Percentiles rank a stretch among this genome's conserved stretches.
These are phyloP conservation scores for Microtus montanus DNA, from an alignment of 2,113 vertebrate genomes.

Conservation along the genomic window DNA sequence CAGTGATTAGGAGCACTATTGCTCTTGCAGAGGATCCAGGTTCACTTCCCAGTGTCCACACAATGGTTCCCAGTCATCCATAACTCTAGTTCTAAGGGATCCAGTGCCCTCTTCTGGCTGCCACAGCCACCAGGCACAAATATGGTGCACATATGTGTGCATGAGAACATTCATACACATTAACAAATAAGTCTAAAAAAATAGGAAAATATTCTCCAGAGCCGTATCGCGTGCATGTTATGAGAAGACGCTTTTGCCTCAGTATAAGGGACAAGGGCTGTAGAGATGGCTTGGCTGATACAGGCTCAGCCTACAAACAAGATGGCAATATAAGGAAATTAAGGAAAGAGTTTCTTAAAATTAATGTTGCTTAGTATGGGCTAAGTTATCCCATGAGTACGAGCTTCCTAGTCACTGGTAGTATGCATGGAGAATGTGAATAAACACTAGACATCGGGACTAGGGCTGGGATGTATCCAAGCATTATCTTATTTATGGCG, in stretches of 20 bases:
- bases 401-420: neutral
- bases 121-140: neutral
- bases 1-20: neutral
- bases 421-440: neutral
- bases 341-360: neutral
- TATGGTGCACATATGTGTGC: neutral
- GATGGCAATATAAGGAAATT: neutral
- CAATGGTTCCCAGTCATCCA: neutral
- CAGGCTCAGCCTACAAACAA: neutral
- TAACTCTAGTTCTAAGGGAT: neutral
- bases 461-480: neutral
- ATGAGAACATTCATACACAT: neutral
- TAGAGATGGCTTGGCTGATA: neutral
- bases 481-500: neutral
- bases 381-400: neutral
- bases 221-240: too few species aligned
- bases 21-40: neutral
- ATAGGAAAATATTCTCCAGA: neutral
- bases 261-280: neutral
- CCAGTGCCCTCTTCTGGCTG: neutral
- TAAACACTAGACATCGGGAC: neutral
- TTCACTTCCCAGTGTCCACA: neutral
- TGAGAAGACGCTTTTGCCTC: neutral
- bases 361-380: neutral
- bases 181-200: neutral